Conservation (phyloP, 1,140 invertebrate genomes). For the Zaprionus davidi region DNA sequence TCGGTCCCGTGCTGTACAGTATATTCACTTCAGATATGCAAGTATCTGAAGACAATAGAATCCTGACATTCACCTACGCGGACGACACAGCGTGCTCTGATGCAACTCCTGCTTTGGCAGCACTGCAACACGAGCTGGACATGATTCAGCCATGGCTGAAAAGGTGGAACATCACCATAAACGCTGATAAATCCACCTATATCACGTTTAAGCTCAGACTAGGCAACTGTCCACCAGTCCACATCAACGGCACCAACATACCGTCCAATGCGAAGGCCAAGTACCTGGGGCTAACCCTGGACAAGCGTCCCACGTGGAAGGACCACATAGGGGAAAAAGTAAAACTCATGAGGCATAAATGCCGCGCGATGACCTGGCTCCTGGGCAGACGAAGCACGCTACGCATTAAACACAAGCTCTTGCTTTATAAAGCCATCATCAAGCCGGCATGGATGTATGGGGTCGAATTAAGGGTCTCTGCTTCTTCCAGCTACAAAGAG, state of each 20-base stretch:
- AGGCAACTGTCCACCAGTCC: background rate
- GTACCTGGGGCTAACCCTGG: background rate
- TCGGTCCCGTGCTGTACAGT: constrained; percentile 4
- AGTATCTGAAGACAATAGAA: background rate
- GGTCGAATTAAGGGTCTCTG: background rate
- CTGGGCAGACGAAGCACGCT: background rate
- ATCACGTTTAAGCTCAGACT: background rate
- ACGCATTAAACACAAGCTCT: background rate
- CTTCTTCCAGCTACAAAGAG: too few relatives aligned
- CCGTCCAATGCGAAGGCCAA: background rate
- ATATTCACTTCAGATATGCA: constrained; percentile 11
- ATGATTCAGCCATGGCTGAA: background rate
- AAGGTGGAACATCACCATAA: background rate
- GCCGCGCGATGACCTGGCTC: background rate
- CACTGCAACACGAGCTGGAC: background rate
- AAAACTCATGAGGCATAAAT: background rate
- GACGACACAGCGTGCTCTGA: background rate
- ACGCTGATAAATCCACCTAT: background rate
- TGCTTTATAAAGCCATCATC: background rate
- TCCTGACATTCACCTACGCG: background rate
- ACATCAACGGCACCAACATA: background rate
- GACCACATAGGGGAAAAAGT: background rate
- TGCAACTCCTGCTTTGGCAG: background rate
- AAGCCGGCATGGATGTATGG: background rate
- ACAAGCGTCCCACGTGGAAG: background rate